These are phyloP conservation scores for Atherinosoma microstoma DNA, from an alignment of 2,797 vertebrate genomes.

Conservation along the genomic window DNA sequence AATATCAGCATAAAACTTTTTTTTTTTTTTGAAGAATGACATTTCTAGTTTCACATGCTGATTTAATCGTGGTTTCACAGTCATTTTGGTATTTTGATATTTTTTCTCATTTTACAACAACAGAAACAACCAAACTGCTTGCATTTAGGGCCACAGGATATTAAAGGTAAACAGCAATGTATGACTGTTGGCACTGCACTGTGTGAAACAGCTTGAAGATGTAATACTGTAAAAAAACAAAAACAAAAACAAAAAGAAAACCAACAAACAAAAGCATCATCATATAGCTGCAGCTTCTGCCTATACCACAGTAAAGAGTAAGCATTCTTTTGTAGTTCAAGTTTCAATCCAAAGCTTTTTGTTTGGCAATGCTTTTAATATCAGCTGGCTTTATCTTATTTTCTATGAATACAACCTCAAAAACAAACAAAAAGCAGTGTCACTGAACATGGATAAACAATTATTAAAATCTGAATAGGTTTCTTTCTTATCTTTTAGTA, in stretches of 20 bases:
- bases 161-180: slow-evolving; percentile 50
- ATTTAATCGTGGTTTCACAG: slow-evolving; percentile 34
- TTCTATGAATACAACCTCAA: slow-evolving; percentile 51
- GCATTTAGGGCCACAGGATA: slow-evolving; percentile 38
- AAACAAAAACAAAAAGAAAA: slow-evolving; percentile 1
- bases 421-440: slow-evolving; percentile 64
- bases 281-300: slow-evolving; percentile 50
- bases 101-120: slow-evolving; percentile 35
- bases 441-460: slow-evolving; percentile 68
- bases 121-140: slow-evolving; percentile 37
- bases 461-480: slow-evolving; percentile 72
- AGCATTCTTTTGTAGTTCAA: slow-evolving; percentile 78
- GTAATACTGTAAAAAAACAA: slow-evolving; percentile 28
- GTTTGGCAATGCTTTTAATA: slow-evolving; percentile 82
- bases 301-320: slow-evolving; percentile 58
- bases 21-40: slow-evolving; percentile 23
- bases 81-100: slow-evolving; percentile 62
- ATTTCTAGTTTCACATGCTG: slow-evolving; percentile 37
- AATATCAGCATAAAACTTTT: slow-evolving; percentile 28
- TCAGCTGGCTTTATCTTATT: slow-evolving; percentile 70
- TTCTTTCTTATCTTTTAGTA: slow-evolving; percentile 78
- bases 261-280: slow-evolving; percentile 21
- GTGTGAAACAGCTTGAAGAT: slow-evolving; percentile 37
- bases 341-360: slow-evolving; percentile 83
- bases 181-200: slow-evolving; percentile 56